These are phyloP conservation scores for Pelecanus crispus DNA, from an alignment of 2,113 vertebrate genomes.

Conservation along the genomic window DNA sequence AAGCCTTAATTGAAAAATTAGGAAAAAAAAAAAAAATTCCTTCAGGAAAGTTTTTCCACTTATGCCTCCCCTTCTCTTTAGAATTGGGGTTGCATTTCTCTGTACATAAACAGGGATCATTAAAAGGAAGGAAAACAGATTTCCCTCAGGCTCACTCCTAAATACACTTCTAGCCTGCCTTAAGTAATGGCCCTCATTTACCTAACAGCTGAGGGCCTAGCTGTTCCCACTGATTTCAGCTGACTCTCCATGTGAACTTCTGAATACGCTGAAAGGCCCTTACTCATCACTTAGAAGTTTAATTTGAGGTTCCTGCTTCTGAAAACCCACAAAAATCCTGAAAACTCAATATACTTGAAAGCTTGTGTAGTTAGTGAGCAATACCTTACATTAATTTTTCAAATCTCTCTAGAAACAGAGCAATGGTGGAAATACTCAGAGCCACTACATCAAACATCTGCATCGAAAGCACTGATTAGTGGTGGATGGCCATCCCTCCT, in stretches of 20 bases:
- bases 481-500: neutral
- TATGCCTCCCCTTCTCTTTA: neutral
- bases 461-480: neutral
- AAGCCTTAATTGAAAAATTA: neutral
- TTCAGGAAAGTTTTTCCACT: neutral
- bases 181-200: conserved; percentile 42
- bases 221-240: neutral
- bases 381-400: neutral
- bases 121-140: conserved; percentile 5
- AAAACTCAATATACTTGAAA: neutral
- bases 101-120: neutral
- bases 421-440: neutral
- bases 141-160: conserved; percentile 32
- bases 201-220: conserved; percentile 3
- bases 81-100: neutral
- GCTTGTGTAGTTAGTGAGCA: neutral
- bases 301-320: neutral
- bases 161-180: neutral
- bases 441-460: neutral
- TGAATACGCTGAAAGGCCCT: neutral
- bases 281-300: neutral
- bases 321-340: neutral
- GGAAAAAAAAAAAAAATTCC: neutral
- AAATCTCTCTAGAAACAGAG: neutral
- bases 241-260: neutral